Percentiles rank a stretch among this genome's conserved stretches.
Evolutionary conservation across 1,140 invertebrate genomes (phyloP).

Genomic region (Stenopsyche tienmushanensis): DNA sequence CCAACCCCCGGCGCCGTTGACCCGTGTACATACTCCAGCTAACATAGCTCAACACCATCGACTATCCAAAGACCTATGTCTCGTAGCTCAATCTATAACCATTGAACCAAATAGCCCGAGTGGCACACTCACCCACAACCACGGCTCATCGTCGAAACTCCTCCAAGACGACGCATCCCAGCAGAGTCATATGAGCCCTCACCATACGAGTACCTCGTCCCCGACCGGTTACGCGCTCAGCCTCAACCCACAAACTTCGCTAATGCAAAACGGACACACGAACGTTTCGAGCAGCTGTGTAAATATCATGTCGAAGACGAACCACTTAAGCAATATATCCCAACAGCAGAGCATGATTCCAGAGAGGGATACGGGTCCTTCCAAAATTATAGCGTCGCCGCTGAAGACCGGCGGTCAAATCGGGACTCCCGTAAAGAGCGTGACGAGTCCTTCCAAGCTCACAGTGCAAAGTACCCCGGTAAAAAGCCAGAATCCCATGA

Average conservation of each 20-base stretch:
- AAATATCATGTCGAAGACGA: slow-evolving; percentile 42
- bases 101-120: slow-evolving; percentile 30
- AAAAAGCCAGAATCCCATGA: slow-evolving; percentile 63
- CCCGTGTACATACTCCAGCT: slow-evolving; percentile 50
- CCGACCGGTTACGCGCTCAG: slow-evolving; percentile 24
- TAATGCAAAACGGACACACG: slow-evolving; percentile 43
- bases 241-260: slow-evolving; percentile 23
- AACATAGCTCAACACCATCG: slow-evolving; percentile 47
- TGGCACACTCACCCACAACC: slow-evolving; percentile 41
- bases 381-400: slow-evolving; percentile 51
- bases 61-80: slow-evolving; percentile 39
- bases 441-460: slow-evolving; percentile 51
- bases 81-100: slow-evolving; percentile 33
- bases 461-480: slow-evolving; percentile 58
- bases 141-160: slow-evolving; percentile 45
- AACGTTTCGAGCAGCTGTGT: slow-evolving; percentile 47
- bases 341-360: slow-evolving; percentile 57
- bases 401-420: slow-evolving; percentile 45
- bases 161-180: slow-evolving; percentile 19
- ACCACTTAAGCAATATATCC: slow-evolving; percentile 46
- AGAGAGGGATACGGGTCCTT: slow-evolving; percentile 58
- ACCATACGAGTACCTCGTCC: slow-evolving; percentile 2
- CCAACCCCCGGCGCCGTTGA: slow-evolving; percentile 43
- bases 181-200: background rate
- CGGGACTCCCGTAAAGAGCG: slow-evolving; percentile 47